Conservation (phyloP, 35 echinoderm and acorn worm genomes). For the Heliocidaris erythrogramma region DNA sequence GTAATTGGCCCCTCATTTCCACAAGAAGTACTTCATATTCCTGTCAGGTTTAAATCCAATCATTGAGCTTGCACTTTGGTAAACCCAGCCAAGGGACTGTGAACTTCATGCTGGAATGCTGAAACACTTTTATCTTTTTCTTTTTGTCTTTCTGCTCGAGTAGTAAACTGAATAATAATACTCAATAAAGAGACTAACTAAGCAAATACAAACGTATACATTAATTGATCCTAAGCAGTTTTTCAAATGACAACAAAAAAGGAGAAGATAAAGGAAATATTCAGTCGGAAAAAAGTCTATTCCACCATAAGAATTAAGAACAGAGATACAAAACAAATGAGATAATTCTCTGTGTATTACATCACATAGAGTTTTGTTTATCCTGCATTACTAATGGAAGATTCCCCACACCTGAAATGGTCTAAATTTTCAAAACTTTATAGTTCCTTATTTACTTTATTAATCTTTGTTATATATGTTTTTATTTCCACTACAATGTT, state of each 20-base stretch:
- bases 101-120: neutral
- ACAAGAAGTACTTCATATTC: conserved; percentile 19
- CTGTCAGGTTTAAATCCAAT: neutral
- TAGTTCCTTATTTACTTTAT: no score
- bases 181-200: neutral
- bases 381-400: no score
- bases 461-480: no score
- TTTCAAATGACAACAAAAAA: neutral
- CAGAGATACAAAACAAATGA: no score
- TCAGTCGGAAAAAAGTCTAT: no score
- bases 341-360: no score
- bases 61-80: neutral
- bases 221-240: neutral
- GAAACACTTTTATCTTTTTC: neutral
- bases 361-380: no score
- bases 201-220: neutral
- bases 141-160: neutral
- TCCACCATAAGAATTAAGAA: no score
- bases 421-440: no score
- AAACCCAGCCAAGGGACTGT: neutral
- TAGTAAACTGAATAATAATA: neutral
- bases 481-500: no score
- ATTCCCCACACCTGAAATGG: no score
- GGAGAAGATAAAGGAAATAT: no score
- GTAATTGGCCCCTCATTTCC: conserved; percentile 36